Percentiles rank a stretch among this genome's conserved stretches.
These are phyloP conservation scores for Nycticebus coucang DNA, from an alignment of 2,113 vertebrate species.

Conservation along the genomic window DNA sequence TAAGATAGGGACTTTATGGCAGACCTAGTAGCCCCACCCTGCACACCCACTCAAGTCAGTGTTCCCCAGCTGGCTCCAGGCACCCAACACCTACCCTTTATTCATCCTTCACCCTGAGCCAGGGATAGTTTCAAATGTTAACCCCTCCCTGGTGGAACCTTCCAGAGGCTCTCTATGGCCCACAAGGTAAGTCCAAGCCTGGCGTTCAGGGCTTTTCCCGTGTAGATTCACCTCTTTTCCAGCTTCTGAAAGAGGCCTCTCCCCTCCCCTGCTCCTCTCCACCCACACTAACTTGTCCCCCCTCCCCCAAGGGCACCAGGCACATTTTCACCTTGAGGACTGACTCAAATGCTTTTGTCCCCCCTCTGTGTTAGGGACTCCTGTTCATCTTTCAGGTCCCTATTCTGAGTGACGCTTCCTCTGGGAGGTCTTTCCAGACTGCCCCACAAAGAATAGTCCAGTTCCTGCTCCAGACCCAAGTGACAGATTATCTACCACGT, in stretches of 20 bases:
- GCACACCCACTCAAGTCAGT: not conserved
- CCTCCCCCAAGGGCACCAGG: not conserved
- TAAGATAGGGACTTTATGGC: not conserved
- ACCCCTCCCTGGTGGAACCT: not conserved
- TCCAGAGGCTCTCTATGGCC: not conserved
- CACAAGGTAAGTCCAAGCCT: not conserved
- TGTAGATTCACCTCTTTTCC: not conserved
- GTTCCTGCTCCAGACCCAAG: not conserved
- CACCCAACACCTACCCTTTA: not conserved
- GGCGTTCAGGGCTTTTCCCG: not conserved
- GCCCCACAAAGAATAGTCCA: not conserved
- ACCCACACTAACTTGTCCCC: not conserved
- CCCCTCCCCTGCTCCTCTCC: not conserved
- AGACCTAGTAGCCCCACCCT: not conserved
- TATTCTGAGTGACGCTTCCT: not conserved
- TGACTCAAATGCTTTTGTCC: not conserved
- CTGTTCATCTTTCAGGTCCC: not conserved
- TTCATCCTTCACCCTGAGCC: not conserved
- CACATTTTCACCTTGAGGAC: not conserved
- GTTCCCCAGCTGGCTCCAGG: not conserved
- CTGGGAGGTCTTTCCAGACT: slow-evolving; percentile 14
- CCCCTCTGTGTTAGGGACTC: not conserved
- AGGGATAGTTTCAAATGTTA: not conserved
- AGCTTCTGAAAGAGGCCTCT: not conserved
- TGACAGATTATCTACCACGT: not conserved